phyloP scores from a whole-genome alignment of 2,888 invertebrate genomes.

The Limnephilus lunatus region DNA sequence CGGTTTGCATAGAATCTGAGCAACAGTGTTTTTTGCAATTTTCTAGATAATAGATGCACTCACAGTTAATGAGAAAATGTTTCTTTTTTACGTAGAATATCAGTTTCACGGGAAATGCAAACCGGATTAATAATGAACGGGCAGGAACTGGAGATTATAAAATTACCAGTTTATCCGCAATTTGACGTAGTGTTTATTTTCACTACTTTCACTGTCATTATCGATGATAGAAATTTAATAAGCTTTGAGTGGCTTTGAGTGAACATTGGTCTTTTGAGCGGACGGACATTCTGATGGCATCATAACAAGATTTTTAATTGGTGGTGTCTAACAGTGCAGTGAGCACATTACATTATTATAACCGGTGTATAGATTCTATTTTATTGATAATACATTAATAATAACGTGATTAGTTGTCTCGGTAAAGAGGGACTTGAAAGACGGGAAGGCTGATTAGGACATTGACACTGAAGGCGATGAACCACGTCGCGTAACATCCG shows the following conservation, averaged over 20 bases:
- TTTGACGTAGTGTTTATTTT: conserved; percentile 37
- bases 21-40: not conserved
- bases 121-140: not conserved
- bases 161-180: conserved; percentile 2
- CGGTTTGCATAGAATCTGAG: not conserved
- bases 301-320: not conserved
- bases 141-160: not conserved
- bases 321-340: not conserved
- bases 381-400: not conserved
- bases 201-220: conserved; percentile 58
- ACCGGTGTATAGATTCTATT: not conserved
- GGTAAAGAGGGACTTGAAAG: not conserved
- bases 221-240: conserved; percentile 47
- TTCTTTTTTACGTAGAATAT: not conserved
- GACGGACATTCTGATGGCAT: not conserved
- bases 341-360: not conserved
- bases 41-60: not conserved
- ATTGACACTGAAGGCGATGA: not conserved
- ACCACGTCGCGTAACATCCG: too few species aligned
- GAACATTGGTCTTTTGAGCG: not conserved
- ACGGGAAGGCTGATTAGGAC: not conserved
- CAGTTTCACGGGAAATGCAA: not conserved
- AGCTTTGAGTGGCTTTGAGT: not conserved
- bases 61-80: not conserved
- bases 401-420: not conserved